These are phyloP conservation scores for Ptychoptera albimana DNA, from an alignment of 2,888 invertebrate genomes.

Conservation along the genomic window DNA sequence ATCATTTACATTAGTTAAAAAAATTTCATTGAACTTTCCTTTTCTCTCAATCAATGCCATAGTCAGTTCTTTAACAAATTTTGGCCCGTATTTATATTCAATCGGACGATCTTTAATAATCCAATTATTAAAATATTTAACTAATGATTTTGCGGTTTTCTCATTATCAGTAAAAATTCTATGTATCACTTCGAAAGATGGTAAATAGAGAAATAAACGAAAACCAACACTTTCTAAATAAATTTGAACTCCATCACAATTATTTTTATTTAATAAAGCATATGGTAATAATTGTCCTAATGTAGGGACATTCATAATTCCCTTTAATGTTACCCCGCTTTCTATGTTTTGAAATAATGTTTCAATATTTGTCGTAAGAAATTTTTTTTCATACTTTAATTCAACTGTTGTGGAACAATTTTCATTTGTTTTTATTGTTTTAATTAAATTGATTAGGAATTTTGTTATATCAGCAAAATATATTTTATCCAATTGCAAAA, in stretches of 20 bases:
- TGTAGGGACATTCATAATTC: constrained; percentile 21
- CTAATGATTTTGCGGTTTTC: neutral
- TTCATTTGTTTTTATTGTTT: neutral
- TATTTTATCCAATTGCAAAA: constrained; percentile 16
- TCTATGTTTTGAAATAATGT: constrained; percentile 29
- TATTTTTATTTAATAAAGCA: constrained; percentile 8
- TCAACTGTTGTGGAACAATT: constrained; percentile 10
- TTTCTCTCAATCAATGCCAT: neutral
- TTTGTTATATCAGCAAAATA: constrained; percentile 17
- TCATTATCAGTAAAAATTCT: constrained; percentile 10
- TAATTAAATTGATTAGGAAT: constrained; percentile 16
- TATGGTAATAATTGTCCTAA: constrained; percentile 21
- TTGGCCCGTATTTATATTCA: no score
- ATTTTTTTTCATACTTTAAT: neutral
- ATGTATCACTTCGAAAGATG: constrained; percentile 16
- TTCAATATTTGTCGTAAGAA: constrained; percentile 14
- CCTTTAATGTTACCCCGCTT: constrained; percentile 23
- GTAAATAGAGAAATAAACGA: constrained; percentile 23
- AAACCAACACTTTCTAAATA: constrained; percentile 30
- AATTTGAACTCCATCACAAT: constrained; percentile 17
- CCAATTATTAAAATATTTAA: no score
- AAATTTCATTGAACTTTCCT: neutral
- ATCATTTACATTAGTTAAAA: neutral
- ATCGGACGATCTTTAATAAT: no score
- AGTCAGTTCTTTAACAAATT: neutral